phyloP scores from a whole-genome alignment of 2,888 invertebrate genomes.

The Pyrochroa serraticornis region DNA sequence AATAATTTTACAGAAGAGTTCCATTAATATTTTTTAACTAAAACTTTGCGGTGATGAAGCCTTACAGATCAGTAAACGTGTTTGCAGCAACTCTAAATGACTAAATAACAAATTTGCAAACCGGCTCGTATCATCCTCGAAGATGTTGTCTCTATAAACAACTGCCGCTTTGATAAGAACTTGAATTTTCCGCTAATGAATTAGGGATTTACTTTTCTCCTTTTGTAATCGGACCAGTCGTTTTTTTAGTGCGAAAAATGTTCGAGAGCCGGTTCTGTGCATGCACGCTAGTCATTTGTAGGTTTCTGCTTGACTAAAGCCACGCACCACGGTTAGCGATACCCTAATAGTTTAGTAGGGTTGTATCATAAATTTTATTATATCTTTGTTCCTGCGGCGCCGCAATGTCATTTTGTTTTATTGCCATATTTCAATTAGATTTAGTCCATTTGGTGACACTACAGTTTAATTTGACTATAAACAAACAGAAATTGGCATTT shows the following conservation, averaged over 20 bases:
- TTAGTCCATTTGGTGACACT: not conserved
- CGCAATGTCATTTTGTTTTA: constrained; percentile 4
- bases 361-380: constrained; percentile 21
- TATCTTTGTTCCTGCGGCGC: not conserved
- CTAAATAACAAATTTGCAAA: too few relatives aligned
- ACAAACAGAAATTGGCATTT: too few relatives aligned
- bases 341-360: constrained; percentile 26
- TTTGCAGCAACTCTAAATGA: too few relatives aligned
- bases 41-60: too few relatives aligned
- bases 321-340: constrained; percentile 25
- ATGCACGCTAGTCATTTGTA: constrained; percentile 24
- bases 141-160: too few relatives aligned
- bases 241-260: not conserved
- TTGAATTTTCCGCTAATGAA: constrained; percentile 3
- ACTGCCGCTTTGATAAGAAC: not conserved
- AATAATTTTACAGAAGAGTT: too few relatives aligned
- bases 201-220: too few relatives aligned
- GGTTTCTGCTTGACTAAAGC: constrained; percentile 23
- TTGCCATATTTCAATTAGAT: constrained; percentile 6
- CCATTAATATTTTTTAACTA: too few relatives aligned
- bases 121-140: too few relatives aligned
- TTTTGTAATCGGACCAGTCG: too few relatives aligned
- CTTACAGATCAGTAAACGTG: too few relatives aligned
- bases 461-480: too few relatives aligned
- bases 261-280: constrained; percentile 10